phyloP scores from a whole-genome alignment of 2,113 vertebrate genomes.

The Athene noctua region DNA sequence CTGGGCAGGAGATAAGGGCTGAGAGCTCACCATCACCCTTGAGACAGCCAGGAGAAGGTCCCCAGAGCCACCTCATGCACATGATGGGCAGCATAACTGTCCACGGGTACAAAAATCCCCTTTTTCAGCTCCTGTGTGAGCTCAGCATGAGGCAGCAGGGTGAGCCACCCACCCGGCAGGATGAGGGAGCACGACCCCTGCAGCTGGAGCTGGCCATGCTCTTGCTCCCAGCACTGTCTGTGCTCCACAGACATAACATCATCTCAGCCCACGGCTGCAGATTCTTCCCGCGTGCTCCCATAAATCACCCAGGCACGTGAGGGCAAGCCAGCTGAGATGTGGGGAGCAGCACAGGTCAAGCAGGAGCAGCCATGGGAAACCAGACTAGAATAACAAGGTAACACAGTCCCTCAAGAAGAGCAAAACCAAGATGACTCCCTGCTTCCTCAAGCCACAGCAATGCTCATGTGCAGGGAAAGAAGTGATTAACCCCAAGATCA shows the following conservation, averaged over 20 bases:
- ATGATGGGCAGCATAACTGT: background rate
- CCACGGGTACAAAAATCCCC: background rate
- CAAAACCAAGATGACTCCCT: background rate
- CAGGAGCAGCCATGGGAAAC: background rate
- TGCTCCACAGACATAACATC: conserved; percentile 51
- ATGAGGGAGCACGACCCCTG: background rate
- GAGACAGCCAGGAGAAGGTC: background rate
- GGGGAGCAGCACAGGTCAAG: background rate
- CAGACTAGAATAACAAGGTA: background rate
- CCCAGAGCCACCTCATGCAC: background rate
- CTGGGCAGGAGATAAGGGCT: background rate
- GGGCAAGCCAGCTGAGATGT: background rate
- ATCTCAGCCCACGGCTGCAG: conserved; percentile 33
- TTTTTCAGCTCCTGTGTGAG: background rate
- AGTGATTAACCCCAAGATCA: fast-evolving
- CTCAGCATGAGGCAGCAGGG: fast-evolving
- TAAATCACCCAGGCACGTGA: background rate
- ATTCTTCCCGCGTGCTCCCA: background rate
- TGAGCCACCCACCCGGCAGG: background rate
- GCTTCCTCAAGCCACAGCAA: background rate
- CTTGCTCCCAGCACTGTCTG: background rate
- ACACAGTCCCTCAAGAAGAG: background rate
- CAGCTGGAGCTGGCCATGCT: conserved; percentile 48
- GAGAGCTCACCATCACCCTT: background rate
- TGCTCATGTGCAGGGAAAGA: background rate